These are phyloP conservation scores for Lepidochitona cinerea DNA, from an alignment of 2,888 invertebrate species.

Conservation along the genomic window DNA sequence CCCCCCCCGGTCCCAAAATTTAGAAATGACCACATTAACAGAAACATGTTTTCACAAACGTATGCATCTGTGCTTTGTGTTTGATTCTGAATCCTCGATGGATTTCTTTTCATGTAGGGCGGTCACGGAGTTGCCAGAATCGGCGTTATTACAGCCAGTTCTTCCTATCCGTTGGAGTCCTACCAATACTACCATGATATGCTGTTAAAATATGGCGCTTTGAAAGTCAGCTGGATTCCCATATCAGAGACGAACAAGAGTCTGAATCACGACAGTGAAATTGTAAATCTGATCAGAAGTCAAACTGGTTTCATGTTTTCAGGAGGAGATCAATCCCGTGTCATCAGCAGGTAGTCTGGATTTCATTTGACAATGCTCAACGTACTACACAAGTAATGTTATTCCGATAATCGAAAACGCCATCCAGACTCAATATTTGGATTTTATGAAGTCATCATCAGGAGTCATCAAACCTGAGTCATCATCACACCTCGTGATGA, in stretches of 20 bases:
- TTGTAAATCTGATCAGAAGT: constrained; percentile 32
- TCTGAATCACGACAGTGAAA: constrained; percentile 30
- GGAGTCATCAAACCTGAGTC: too few relatives aligned
- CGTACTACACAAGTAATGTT: too few relatives aligned
- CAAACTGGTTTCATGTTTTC: constrained; percentile 54
- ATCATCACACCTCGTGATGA: too few relatives aligned
- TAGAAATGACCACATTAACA: too few relatives aligned
- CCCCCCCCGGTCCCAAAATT: too few relatives aligned
- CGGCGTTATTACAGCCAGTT: constrained; percentile 46
- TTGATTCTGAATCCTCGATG: too few relatives aligned
- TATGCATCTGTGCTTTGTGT: too few relatives aligned
- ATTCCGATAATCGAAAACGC: too few relatives aligned
- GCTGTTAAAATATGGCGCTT: constrained; percentile 40
- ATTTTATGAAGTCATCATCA: too few relatives aligned
- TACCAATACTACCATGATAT: constrained; percentile 36
- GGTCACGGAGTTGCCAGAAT: constrained; percentile 42
- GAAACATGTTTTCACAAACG: too few relatives aligned
- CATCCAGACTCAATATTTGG: too few relatives aligned
- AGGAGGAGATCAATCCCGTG: constrained; percentile 43
- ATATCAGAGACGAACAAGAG: constrained; percentile 37
- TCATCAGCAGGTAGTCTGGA: constrained; percentile 17
- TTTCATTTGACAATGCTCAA: not conserved
- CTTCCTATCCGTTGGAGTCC: constrained; percentile 32
- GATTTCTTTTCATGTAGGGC: too few relatives aligned
- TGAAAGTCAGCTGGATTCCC: constrained; percentile 40